phyloP scores from a whole-genome alignment of 2,888 invertebrate species.

The Phaedon cochleariae region DNA sequence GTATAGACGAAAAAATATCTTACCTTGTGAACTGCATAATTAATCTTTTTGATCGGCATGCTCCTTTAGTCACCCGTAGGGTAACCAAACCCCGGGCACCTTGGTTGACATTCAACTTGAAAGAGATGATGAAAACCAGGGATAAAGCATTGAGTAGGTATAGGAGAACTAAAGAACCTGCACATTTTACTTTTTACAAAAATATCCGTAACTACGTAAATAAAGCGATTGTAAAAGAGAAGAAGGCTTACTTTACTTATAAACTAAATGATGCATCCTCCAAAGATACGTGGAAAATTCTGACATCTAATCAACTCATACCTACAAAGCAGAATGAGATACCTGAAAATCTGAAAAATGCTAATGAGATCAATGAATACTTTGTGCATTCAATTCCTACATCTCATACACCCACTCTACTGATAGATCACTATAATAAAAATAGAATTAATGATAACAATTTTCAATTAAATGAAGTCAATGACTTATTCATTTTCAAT shows the following conservation, averaged over 20 bases:
- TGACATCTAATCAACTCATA: not conserved
- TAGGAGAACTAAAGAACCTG: not conserved
- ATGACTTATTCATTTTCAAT: not conserved
- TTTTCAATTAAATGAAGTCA: no score
- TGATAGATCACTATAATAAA: no score
- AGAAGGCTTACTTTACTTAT: not conserved
- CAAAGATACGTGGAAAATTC: not conserved
- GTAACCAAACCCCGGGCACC: not conserved
- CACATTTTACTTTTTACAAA: not conserved
- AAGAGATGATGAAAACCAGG: not conserved
- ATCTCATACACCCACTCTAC: not conserved
- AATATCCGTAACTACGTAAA: not conserved
- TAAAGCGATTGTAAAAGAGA: not conserved
- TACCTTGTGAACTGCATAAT: not conserved
- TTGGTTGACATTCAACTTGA: not conserved
- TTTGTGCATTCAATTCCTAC: not conserved
- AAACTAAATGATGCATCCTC: not conserved
- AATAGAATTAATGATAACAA: no score
- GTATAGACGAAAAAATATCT: not conserved
- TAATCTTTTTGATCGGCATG: not conserved
- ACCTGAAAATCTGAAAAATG: constrained; percentile 3
- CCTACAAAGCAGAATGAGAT: no score
- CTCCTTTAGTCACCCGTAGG: not conserved
- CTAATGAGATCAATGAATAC: not conserved
- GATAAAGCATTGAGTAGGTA: not conserved